A percentile compares a stretch with the other conserved stretches of the same genome.
These are phyloP conservation scores for Chlorodrepanis virens DNA, from an alignment of 2,113 vertebrate genomes.

Conservation along the genomic window DNA sequence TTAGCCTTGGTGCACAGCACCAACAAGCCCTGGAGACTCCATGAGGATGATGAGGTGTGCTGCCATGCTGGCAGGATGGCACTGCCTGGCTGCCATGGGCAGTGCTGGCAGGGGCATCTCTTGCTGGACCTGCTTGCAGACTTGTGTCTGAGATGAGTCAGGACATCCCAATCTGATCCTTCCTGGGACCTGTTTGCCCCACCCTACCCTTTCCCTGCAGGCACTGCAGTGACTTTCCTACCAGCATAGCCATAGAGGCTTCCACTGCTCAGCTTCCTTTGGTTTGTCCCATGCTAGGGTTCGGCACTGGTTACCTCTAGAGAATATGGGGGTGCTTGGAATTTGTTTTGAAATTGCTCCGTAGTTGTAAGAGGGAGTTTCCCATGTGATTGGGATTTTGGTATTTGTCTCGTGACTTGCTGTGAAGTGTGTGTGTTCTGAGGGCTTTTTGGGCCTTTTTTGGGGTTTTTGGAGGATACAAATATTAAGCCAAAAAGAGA, in stretches of 20 bases:
- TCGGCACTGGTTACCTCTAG: neutral
- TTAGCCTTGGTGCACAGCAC: neutral
- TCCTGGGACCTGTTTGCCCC: neutral
- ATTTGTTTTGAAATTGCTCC: neutral
- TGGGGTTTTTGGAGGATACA: neutral
- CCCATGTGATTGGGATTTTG: neutral
- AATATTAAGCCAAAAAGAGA: neutral
- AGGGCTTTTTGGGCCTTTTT: neutral
- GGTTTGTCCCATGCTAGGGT: neutral
- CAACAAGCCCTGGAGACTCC: accelerated
- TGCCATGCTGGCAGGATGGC: accelerated
- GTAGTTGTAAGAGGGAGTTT: neutral
- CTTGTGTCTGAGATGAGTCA: neutral
- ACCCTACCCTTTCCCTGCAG: neutral
- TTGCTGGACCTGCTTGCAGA: neutral
- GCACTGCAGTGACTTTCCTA: neutral
- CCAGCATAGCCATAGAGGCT: neutral
- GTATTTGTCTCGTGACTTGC: neutral
- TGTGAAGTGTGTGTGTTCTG: neutral
- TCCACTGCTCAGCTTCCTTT: neutral
- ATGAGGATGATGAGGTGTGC: accelerated
- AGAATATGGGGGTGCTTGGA: neutral
- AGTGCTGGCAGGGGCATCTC: neutral
- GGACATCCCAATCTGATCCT: neutral
- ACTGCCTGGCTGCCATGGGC: neutral